A percentile compares a stretch with the other conserved stretches of the same genome.
Conservation (phyloP, 2,888 invertebrate genomes). For the Mechanitis mazaeus region DNA sequence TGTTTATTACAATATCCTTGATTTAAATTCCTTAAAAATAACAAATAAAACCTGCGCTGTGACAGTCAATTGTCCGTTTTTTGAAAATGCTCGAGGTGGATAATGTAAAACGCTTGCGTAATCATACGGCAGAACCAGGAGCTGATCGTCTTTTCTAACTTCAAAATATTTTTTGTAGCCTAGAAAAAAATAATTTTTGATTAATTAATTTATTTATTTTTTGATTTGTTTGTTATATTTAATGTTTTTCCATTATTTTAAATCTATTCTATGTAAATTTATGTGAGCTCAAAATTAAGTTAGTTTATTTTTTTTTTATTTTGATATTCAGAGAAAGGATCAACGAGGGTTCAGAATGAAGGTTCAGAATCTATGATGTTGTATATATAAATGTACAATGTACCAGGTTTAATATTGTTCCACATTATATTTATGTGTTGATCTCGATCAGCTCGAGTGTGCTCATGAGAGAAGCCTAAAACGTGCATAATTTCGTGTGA, state of each 20-base stretch:
- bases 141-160: conserved; percentile 32
- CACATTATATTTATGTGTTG: conserved; percentile 79
- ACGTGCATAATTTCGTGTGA: conserved; percentile 89
- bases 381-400: conserved; percentile 6
- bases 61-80: conserved; percentile 82
- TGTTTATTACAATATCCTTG: no score
- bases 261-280: no score
- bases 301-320: background rate
- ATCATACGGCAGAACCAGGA: conserved; percentile 76
- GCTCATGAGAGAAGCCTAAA: conserved; percentile 87
- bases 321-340: background rate
- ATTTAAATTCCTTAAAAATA: no score
- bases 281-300: no score
- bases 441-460: conserved; percentile 84
- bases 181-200: conserved; percentile 32
- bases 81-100: conserved; percentile 84
- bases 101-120: conserved; percentile 88
- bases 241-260: background rate
- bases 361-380: background rate
- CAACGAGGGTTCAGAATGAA: no score
- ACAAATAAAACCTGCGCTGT: conserved; percentile 71
- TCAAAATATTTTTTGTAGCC: conserved; percentile 83
- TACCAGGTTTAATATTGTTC: conserved; percentile 82
- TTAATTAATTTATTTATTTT: no score
- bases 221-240: background rate